Conservation (phyloP, 2,797 vertebrate genomes). For the Streptopelia turtur region DNA sequence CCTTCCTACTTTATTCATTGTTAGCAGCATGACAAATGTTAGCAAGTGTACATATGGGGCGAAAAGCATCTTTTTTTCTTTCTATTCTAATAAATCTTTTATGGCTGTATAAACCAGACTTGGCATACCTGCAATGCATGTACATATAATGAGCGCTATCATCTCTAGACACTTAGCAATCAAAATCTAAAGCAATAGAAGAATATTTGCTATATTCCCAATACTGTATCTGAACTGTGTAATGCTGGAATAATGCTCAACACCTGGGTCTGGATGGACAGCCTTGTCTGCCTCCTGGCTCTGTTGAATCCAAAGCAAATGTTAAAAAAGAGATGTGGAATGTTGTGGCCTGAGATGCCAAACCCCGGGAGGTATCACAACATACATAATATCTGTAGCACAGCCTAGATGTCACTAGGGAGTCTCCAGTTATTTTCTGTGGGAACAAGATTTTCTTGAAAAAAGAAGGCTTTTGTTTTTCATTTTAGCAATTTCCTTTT, state of each 20-base stretch:
- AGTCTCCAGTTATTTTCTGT: neutral
- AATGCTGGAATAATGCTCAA: neutral
- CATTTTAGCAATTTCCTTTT: neutral
- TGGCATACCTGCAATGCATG: neutral
- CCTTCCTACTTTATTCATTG: neutral
- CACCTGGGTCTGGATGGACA: neutral
- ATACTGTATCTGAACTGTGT: neutral
- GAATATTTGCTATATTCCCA: neutral
- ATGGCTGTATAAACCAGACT: neutral
- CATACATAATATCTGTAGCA: neutral
- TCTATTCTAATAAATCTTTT: neutral
- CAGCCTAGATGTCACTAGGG: neutral
- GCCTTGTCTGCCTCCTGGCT: neutral
- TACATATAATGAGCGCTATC: rapidly evolving
- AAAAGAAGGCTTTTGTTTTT: neutral
- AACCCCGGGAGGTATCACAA: neutral
- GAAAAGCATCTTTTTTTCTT: neutral
- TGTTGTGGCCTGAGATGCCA: neutral
- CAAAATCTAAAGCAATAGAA: neutral
- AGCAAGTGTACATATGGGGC: neutral
- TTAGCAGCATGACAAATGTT: neutral
- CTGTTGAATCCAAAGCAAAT: neutral
- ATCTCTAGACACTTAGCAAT: neutral
- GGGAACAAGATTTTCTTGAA: neutral
- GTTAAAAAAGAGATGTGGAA: neutral